A percentile compares a stretch with the other conserved stretches of the same genome.
Conservation (phyloP, 2,888 invertebrate genomes). For the Trichogramma dendrolimi region DNA sequence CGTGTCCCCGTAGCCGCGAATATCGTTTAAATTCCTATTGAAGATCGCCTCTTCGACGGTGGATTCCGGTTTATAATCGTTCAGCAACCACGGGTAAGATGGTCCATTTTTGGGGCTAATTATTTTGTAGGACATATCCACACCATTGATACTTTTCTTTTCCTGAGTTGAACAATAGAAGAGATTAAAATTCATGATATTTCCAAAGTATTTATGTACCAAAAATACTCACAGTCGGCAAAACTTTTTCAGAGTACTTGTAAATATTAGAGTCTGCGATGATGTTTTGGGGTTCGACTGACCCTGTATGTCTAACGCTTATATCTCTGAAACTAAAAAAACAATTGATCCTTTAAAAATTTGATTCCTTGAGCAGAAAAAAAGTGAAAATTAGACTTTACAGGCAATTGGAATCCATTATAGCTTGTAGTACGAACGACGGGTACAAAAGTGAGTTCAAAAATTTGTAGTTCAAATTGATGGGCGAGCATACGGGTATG, state of each 20-base stretch:
- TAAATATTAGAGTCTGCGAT: constrained; percentile 31
- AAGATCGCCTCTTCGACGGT: constrained; percentile 26
- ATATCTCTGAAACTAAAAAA: constrained; percentile 31
- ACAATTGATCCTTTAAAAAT: constrained; percentile 7
- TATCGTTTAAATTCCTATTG: constrained; percentile 31
- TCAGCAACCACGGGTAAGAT: constrained; percentile 32
- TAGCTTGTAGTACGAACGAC: constrained; percentile 34
- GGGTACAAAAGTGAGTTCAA: constrained; percentile 32
- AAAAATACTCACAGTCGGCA: constrained; percentile 24
- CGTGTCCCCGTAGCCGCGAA: constrained; percentile 30
- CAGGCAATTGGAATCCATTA: constrained; percentile 34
- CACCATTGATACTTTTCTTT: constrained; percentile 28
- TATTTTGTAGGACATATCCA: constrained; percentile 34
- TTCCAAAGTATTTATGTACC: not conserved
- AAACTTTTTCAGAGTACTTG: constrained; percentile 27
- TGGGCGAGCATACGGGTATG: constrained; percentile 29
- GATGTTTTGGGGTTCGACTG: constrained; percentile 18
- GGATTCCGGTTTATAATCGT: constrained; percentile 26
- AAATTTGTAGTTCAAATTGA: constrained; percentile 28
- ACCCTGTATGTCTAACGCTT: constrained; percentile 31
- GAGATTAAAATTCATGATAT: not conserved
- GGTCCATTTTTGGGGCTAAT: constrained; percentile 32
- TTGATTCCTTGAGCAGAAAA: not conserved
- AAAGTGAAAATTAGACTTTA: constrained; percentile 14
- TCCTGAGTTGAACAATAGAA: constrained; percentile 22